Evolutionary conservation across 2,888 invertebrate genomes (phyloP).

Genomic region (Pseudanteris insignis): DNA sequence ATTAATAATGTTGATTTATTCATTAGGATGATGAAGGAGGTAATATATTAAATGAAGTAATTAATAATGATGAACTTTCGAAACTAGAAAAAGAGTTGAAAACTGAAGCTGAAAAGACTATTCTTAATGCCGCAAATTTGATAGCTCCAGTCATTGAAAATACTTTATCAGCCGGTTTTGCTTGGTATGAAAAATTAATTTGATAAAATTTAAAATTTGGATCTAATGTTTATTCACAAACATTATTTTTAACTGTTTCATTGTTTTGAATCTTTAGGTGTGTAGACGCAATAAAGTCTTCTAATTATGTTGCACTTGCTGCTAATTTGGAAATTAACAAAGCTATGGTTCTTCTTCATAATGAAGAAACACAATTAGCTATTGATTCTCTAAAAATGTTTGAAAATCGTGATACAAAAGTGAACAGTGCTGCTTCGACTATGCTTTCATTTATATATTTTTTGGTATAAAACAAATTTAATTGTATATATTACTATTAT

Average conservation of each 20-base stretch:
- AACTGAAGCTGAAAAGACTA: constrained; percentile 81
- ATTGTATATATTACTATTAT: not conserved
- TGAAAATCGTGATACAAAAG: constrained; percentile 85
- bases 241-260: not conserved
- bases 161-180: constrained; percentile 72
- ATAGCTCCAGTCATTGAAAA: constrained; percentile 86
- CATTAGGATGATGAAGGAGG: constrained; percentile 69
- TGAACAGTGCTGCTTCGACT: constrained; percentile 84
- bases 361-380: constrained; percentile 81
- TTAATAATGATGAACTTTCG: constrained; percentile 81
- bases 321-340: constrained; percentile 92
- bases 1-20: no score
- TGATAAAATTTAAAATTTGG: constrained; percentile 6
- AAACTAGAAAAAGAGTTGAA: constrained; percentile 77
- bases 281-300: constrained; percentile 90
- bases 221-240: not conserved
- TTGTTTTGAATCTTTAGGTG: constrained; percentile 74
- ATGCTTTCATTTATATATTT: constrained; percentile 87
- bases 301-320: constrained; percentile 83
- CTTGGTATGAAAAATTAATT: constrained; percentile 58
- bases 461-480: no score
- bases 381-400: constrained; percentile 86
- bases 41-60: constrained; percentile 75
- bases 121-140: constrained; percentile 87
- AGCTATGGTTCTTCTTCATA: constrained; percentile 84